Evolutionary conservation across 2,888 invertebrate genomes (phyloP), one percentile per base, ranked within the genome.

Genomic region (Camponotus fellah): DNA sequence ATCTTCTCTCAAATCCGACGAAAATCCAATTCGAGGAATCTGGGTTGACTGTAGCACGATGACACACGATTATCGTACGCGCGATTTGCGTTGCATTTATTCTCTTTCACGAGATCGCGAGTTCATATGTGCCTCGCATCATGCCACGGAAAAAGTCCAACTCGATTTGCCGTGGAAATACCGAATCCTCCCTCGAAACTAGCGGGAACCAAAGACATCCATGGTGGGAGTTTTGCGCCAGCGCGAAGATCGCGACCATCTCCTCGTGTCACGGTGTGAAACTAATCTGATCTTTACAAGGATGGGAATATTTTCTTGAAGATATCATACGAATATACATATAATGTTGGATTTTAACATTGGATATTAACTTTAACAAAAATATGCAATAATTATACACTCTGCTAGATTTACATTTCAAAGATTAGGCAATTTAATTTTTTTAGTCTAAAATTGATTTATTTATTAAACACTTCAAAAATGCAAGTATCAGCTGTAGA

Each of bases 161-260:
- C 81, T 81, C 81, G 84, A 85, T 81, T 85, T 85, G 84, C 49
- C 80, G 80, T 58, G 46, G 69, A 79, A 83, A 80, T 80, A 79
- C 65, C 80, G 85, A 82, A 80, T 85, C 80, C 60, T 56, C 74
- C 75, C 83, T 79, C 64, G 83, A 68, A 77, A 14, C 37, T 26
- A 76, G 43, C 64, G 76, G 77, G 75, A 75, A 79, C 69, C 60
- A 64, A 72, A 83, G 71, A 69, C 17, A 40, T 14, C 58, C 34
- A 75, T 76, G 84, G 85, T 85, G 85, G 85, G 85, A 84, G 85
- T 37, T 76, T 68, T 32, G 85, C 85, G 85, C 85, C 85, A 80
- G 85, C 85, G 85, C 85, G 76, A 76, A 84, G 40, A 71, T 66
- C 56, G 58, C 80, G 37, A 26, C 26, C 60, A 46, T 37, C 32